phyloP scores from a whole-genome alignment of 1,140 invertebrate genomes.

The Zaprionus camerounensis region DNA sequence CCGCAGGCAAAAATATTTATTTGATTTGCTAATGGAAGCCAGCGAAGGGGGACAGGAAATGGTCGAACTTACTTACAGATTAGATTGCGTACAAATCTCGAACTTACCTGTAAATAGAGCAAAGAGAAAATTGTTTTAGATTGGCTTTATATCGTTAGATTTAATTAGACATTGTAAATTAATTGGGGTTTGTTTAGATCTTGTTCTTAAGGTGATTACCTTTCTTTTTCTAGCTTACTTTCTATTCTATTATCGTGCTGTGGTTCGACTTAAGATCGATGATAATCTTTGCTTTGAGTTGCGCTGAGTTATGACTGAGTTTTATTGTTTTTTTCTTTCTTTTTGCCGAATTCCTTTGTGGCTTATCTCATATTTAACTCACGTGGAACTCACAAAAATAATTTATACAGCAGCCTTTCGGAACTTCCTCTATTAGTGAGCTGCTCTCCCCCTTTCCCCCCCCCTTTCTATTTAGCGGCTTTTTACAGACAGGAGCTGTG shows the following conservation, averaged over 20 bases:
- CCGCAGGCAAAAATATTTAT: slow-evolving; percentile 70
- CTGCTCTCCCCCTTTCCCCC: neutral
- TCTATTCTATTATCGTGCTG: slow-evolving; percentile 13
- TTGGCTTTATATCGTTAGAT: slow-evolving; percentile 27
- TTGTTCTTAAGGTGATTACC: neutral
- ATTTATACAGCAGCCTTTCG: slow-evolving; percentile 26
- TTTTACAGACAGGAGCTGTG: slow-evolving; percentile 32
- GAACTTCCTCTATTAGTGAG: slow-evolving; percentile 39
- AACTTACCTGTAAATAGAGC: slow-evolving; percentile 70
- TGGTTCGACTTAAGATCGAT: neutral
- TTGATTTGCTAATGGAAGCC: slow-evolving; percentile 69
- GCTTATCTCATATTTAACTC: slow-evolving; percentile 30
- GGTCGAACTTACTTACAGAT: slow-evolving; percentile 18
- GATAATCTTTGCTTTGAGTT: neutral
- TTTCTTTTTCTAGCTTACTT: neutral
- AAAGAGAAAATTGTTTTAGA: slow-evolving; percentile 64
- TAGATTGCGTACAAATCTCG: slow-evolving; percentile 26
- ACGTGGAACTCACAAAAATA: slow-evolving; percentile 27
- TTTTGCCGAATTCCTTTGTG: slow-evolving; percentile 6
- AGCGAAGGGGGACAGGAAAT: slow-evolving; percentile 65
- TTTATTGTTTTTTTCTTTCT: neutral
- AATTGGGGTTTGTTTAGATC: neutral
- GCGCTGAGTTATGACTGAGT: neutral
- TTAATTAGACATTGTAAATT: neutral
- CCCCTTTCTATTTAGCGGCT: slow-evolving; percentile 28